Conservation (phyloP, 2,888 invertebrate genomes). For the Hirudinaria manillensis region DNA sequence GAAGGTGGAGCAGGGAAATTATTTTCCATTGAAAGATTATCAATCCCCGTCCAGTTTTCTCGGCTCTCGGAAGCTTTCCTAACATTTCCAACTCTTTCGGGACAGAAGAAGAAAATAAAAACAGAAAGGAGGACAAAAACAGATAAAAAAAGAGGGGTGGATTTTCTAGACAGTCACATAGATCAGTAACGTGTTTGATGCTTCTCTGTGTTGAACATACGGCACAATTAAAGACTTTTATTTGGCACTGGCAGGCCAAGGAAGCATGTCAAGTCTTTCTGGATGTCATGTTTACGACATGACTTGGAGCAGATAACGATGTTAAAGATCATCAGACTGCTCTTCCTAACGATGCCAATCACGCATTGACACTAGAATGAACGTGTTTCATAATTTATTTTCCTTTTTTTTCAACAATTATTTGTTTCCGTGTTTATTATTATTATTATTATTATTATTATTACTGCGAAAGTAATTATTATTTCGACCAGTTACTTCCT, state of each 20-base stretch:
- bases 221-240: not conserved
- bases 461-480: too few species aligned
- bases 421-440: too few species aligned
- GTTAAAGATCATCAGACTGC: not conserved
- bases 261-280: not conserved
- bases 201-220: not conserved
- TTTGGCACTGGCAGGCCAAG: not conserved
- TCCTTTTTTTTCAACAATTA: too few species aligned
- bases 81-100: not conserved
- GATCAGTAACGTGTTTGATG: not conserved
- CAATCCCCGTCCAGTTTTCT: not conserved
- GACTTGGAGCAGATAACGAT: slow-evolving; percentile 4
- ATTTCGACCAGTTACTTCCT: too few species aligned
- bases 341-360: too few species aligned
- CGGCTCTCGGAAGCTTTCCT: not conserved
- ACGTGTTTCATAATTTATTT: too few species aligned
- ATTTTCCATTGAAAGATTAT: not conserved
- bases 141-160: not conserved
- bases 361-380: too few species aligned
- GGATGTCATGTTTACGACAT: not conserved
- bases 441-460: too few species aligned
- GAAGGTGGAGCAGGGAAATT: too few species aligned
- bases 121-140: not conserved
- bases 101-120: not conserved
- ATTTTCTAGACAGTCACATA: not conserved